Base-by-base conservation (phyloP, 2,888 invertebrate species). In the Drosophila histrio region DNA sequence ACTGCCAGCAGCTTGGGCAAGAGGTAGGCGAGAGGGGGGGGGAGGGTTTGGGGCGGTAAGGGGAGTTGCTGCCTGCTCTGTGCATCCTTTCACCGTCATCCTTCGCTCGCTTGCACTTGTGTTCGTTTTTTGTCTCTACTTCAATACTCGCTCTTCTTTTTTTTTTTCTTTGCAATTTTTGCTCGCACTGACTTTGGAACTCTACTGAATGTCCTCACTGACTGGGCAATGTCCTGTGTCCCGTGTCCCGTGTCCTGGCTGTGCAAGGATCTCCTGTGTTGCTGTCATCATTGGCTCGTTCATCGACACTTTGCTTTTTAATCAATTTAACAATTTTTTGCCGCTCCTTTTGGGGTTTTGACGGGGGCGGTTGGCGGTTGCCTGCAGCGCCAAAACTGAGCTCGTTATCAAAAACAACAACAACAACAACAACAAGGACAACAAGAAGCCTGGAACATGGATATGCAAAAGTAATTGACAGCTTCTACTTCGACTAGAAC, bases 281-380 rank as follows among this genome's bases (percentile, higher is more conserved):
- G 87, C 88, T 82, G 83, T 83, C 88, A 85, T 87, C 79, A 87
- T 82, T 82, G 88, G 79, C 84, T 85, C 88, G 78, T 83, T 84
- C 84, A 88, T 83, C 84, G 84, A 86, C 84, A 84, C 84, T 90
- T 90, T 87, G 83, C 85, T 85, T 86, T 89, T 86, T 89, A 89
- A 89, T 89, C 89, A 89, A 89, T 90, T 89, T 89, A 86, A 67
- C 89, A 86, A 83, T 76, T 78, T 80, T 77, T 79, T 76, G 56
- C 38, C 43, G 36, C 54, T 64, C 50, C 34, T 9, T 54, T 53
- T 53, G 26, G 4, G 28, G 1, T 3, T 1, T 1, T 7, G 17
- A 13, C n/a, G 11, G 13, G 13, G n/a, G 8, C 2, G 2, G 24
- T 8, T 2, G 21, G 2, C 6, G 7, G 6, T 2, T 13, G 43